Evolutionary conservation across 1,140 invertebrate genomes (phyloP).

Genomic region (Myzus persicae): DNA sequence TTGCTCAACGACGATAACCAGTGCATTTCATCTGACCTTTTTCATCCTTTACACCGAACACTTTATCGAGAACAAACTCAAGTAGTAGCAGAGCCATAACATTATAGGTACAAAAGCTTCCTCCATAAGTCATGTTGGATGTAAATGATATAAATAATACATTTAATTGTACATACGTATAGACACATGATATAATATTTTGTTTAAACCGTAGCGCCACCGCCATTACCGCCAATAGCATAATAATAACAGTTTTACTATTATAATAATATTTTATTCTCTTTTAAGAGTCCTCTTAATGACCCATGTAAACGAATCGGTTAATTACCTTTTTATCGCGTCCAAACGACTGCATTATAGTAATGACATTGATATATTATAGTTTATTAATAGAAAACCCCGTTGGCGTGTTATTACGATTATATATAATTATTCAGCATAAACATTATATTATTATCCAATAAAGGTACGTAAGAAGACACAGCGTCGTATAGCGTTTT

Average conservation of each 20-base stretch:
- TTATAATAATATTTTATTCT: no score
- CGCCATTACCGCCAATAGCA: no score
- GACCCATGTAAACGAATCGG: background rate
- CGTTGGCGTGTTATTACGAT: background rate
- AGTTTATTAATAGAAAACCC: background rate
- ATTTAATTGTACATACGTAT: background rate
- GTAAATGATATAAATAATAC: background rate
- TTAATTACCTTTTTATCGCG: slow-evolving; percentile 25
- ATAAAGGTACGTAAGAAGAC: background rate
- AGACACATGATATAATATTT: background rate
- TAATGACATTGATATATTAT: background rate
- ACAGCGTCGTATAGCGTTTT: background rate
- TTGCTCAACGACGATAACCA: background rate
- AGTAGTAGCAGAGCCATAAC: background rate
- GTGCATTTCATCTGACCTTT: background rate
- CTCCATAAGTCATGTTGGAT: background rate
- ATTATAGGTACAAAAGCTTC: background rate
- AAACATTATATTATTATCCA: background rate
- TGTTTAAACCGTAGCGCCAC: background rate
- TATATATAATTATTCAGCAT: background rate
- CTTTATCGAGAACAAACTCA: background rate
- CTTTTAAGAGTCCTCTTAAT: no score
- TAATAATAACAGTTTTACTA: no score
- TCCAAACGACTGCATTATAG: background rate
- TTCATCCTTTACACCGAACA: background rate